Conservation (phyloP, 2,797 vertebrate species). For the Gobio occitaniae region DNA sequence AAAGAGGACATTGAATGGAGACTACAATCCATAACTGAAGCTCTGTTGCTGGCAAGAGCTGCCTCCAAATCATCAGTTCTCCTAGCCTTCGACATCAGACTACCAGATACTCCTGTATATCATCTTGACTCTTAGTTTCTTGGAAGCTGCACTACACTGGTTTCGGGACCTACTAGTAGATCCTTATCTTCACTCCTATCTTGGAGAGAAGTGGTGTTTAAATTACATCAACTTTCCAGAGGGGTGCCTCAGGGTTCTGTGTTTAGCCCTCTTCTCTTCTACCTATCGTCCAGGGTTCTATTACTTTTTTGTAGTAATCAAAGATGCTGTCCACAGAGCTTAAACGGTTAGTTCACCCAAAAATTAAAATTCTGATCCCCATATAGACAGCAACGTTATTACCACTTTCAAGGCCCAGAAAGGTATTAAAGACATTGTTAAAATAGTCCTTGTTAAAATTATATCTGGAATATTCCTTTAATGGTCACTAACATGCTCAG, state of each 20-base stretch:
- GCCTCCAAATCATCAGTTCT: neutral
- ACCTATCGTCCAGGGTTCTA: neutral
- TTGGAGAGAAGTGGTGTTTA: neutral
- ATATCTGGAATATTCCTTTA: too few relatives aligned
- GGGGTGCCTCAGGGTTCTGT: neutral
- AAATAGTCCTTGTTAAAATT: too few relatives aligned
- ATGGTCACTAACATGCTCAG: neutral
- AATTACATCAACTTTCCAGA: neutral
- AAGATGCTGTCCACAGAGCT: neutral
- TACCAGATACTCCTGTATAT: too few relatives aligned
- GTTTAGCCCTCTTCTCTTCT: neutral
- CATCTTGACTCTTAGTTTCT: neutral
- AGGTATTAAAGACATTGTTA: too few relatives aligned
- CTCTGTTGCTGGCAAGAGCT: neutral
- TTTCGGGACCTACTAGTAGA: neutral
- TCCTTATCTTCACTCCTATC: neutral
- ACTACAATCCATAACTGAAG: too few relatives aligned
- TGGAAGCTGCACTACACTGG: neutral
- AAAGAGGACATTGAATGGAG: neutral
- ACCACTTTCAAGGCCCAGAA: too few relatives aligned
- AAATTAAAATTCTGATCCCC: neutral
- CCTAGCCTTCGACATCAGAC: neutral
- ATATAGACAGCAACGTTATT: too few relatives aligned
- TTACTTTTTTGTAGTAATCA: neutral
- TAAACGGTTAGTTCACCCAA: neutral